A percentile compares a stretch with the other conserved stretches of the same genome.
Evolutionary conservation across 2,797 vertebrate genomes (phyloP).

Genomic region (Malurus leucopterus): DNA sequence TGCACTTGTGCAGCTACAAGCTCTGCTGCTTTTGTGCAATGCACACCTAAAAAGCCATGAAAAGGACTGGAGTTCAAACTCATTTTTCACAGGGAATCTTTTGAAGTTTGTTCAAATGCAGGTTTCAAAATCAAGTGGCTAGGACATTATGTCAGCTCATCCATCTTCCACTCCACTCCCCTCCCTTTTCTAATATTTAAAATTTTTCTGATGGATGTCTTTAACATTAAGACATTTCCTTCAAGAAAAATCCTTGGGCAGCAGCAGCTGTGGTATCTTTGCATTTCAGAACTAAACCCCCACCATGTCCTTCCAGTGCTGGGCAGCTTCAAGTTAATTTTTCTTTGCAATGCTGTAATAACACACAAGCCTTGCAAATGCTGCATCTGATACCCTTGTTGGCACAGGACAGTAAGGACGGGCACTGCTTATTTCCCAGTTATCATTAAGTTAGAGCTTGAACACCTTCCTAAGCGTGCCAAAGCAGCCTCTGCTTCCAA

Average conservation of each 20-base stretch:
- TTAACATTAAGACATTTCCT: not conserved
- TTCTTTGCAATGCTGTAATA: not conserved
- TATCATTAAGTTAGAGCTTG: not conserved
- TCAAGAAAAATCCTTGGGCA: not conserved
- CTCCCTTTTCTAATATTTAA: not conserved
- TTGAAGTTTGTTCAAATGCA: not conserved
- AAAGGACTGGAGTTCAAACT: not conserved
- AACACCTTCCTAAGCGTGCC: not conserved
- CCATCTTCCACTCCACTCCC: not conserved
- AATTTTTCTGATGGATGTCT: not conserved
- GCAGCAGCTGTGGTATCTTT: not conserved
- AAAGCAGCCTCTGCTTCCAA: not conserved
- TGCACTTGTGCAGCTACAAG: not conserved
- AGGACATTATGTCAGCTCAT: not conserved
- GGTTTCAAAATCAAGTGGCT: not conserved
- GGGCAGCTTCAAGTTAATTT: not conserved
- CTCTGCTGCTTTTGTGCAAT: not conserved
- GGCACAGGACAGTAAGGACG: accelerated
- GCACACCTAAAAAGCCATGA: not conserved
- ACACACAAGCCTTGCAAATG: not conserved
- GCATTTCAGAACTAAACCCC: not conserved
- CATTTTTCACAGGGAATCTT: not conserved
- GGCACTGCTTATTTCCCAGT: not conserved
- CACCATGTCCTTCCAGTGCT: not conserved
- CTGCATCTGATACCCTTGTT: not conserved